phyloP scores from a whole-genome alignment of 2,888 invertebrate genomes.

The Eudemis profundana region DNA sequence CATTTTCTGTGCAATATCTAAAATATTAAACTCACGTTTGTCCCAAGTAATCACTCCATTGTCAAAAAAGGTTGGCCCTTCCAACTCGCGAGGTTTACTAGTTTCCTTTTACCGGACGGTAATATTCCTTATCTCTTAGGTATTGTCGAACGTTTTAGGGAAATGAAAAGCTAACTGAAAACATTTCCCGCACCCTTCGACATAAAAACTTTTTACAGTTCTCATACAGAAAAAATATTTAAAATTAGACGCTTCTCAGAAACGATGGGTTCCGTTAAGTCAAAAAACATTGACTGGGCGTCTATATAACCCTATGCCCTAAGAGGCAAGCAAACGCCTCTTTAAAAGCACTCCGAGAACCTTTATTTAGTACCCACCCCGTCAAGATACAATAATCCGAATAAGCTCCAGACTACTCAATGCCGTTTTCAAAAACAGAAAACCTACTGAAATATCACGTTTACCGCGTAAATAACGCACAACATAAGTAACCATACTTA shows the following conservation, averaged over 20 bases:
- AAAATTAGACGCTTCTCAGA: slow-evolving; percentile 1
- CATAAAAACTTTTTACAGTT: slow-evolving; percentile 41
- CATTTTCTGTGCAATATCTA: not conserved
- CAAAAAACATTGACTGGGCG: too few species aligned
- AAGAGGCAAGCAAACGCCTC: too few species aligned
- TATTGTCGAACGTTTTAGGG: slow-evolving; percentile 42
- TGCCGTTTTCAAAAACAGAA: too few species aligned
- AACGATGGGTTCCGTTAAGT: slow-evolving; percentile 1
- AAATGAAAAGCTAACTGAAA: slow-evolving; percentile 41
- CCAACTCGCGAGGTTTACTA: slow-evolving; percentile 38
- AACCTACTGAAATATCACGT: too few species aligned
- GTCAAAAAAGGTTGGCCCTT: slow-evolving; percentile 39
- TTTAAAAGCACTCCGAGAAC: too few species aligned
- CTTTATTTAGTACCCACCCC: too few species aligned
- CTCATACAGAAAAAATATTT: slow-evolving; percentile 31
- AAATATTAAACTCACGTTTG: slow-evolving; percentile 21
- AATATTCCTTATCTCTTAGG: slow-evolving; percentile 42
- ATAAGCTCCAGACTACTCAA: too few species aligned
- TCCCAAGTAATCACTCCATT: slow-evolving; percentile 32
- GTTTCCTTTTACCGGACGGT: slow-evolving; percentile 28
- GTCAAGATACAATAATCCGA: too few species aligned
- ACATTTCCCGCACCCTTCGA: slow-evolving; percentile 37
- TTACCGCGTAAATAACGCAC: too few species aligned
- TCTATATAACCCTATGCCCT: too few species aligned
- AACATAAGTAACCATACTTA: too few species aligned